These are phyloP conservation scores for Terrapene triunguis DNA, from an alignment of 2,113 vertebrate genomes.

Conservation along the genomic window DNA sequence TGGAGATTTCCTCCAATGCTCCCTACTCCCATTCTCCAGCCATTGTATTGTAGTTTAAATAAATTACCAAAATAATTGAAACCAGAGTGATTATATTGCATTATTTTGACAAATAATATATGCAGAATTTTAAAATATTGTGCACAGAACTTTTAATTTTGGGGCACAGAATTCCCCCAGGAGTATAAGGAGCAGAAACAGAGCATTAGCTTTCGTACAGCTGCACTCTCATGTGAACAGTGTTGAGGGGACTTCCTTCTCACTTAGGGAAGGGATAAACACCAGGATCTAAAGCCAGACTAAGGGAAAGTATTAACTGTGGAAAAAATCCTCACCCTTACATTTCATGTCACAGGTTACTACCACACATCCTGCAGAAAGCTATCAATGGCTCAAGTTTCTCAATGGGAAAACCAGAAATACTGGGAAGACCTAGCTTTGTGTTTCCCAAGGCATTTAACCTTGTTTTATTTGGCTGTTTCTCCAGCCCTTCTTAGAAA, in stretches of 20 bases:
- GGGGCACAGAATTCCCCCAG: no score
- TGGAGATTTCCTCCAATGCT: no score
- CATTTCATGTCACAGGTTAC: conserved; percentile 36
- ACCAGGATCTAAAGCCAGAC: conserved; percentile 30
- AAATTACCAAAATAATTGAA: no score
- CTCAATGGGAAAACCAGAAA: conserved; percentile 39
- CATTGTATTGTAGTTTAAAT: no score
- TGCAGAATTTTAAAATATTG: no score
- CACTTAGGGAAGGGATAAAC: neutral
- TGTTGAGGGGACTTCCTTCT: neutral
- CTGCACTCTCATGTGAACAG: neutral
- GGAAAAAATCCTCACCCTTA: conserved; percentile 39
- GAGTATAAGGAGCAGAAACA: neutral
- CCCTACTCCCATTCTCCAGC: no score
- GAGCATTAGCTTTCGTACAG: neutral
- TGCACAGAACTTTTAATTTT: no score
- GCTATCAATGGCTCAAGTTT: conserved; percentile 21
- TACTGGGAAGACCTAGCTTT: neutral
- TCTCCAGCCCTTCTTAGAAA: neutral
- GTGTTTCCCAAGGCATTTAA: conserved; percentile 1
- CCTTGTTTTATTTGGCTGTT: neutral
- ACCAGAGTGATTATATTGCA: no score
- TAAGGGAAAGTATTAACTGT: conserved; percentile 54
- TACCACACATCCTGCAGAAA: conserved; percentile 18
- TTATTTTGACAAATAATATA: no score